These are phyloP conservation scores for Hirundichthys speculiger DNA, from an alignment of 2,113 vertebrate genomes.

Conservation along the genomic window DNA sequence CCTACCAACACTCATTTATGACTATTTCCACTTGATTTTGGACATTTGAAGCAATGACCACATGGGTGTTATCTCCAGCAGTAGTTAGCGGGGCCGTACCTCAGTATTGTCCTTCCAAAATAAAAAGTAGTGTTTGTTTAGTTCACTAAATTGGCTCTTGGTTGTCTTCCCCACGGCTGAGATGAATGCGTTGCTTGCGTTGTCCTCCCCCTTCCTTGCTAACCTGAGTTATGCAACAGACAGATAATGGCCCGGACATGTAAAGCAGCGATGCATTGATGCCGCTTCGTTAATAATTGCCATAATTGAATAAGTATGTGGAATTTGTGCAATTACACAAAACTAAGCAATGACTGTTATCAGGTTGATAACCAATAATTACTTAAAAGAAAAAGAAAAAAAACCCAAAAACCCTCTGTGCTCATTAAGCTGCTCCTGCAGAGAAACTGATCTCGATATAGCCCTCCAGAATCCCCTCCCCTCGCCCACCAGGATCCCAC, in stretches of 20 bases:
- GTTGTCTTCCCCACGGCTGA: slow-evolving; percentile 22
- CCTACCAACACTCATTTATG: too few species aligned
- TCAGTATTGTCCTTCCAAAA: background rate
- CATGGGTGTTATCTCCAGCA: too few species aligned
- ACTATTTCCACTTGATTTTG: too few species aligned
- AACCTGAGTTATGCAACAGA: slow-evolving; percentile 23
- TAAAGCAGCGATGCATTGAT: slow-evolving; percentile 34
- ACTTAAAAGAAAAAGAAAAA: slow-evolving; percentile 56
- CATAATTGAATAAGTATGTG: slow-evolving; percentile 76
- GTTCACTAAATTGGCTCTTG: slow-evolving; percentile 18
- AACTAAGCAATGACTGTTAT: slow-evolving; percentile 79
- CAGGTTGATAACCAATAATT: slow-evolving; percentile 81
- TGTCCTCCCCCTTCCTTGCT: background rate
- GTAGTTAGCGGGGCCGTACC: too few species aligned
- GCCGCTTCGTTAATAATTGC: slow-evolving; percentile 56
- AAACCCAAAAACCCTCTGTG: slow-evolving; percentile 51
- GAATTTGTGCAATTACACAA: slow-evolving; percentile 64
- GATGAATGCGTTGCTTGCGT: background rate
- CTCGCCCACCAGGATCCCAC: slow-evolving; percentile 56
- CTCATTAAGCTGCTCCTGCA: slow-evolving; percentile 72
- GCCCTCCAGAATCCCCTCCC: slow-evolving; percentile 59
- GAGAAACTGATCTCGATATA: slow-evolving; percentile 65
- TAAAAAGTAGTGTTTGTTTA: slow-evolving; percentile 28
- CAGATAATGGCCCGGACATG: slow-evolving; percentile 39
- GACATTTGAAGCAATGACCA: too few species aligned